Base-by-base conservation (phyloP, 2,113 vertebrate species). In the Phoxinus phoxinus region DNA sequence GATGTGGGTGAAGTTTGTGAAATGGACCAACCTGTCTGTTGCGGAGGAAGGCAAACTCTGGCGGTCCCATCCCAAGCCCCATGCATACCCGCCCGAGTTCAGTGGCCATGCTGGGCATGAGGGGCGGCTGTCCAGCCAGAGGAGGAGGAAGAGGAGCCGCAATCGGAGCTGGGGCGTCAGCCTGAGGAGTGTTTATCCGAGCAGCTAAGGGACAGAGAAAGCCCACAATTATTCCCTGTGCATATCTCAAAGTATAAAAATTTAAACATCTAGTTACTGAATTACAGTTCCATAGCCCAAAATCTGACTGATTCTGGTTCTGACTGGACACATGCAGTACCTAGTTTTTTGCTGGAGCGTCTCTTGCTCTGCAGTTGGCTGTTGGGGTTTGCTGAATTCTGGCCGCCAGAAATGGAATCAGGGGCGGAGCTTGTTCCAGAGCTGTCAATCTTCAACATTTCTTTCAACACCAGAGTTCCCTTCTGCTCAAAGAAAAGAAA, bases 381-480 rank as follows among this genome's bases (percentile, higher is more conserved):
- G 25, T 85, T 92, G 23, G 90, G 86, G 86, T 93, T 92, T 41
- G 90, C 88, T 56, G 92, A 91, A 90, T 92, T 94, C 48, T 61
- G 84, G 85, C 88, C 74, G 23, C 89, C 73, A 89, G 87, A 78
- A 85, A 87, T 63, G 79, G 86, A 44, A 35, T 93, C 93, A 41
- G 86, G 8, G 80, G 89, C 58, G 84, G 95, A 89, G 93, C 94
- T 86, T 90, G 89, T 23, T 86, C 95, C 95, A 53, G 95, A 90
- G 56, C 94, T 86, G 89, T 98, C 97, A 76, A 99, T 99, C 94
- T 99, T 99, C 81, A 99, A 93, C 94, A 99, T 99, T 94, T 99
- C 98, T 93, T 99, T 99, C 27, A 99, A 93, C 93, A 99, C 96
- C 91, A 96, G 92, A 7, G 98, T 99, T 89, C 98, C 98, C 91